These are phyloP conservation scores for Oncorhynchus kisutch DNA, from an alignment of 2,113 vertebrate genomes.

Conservation along the genomic window DNA sequence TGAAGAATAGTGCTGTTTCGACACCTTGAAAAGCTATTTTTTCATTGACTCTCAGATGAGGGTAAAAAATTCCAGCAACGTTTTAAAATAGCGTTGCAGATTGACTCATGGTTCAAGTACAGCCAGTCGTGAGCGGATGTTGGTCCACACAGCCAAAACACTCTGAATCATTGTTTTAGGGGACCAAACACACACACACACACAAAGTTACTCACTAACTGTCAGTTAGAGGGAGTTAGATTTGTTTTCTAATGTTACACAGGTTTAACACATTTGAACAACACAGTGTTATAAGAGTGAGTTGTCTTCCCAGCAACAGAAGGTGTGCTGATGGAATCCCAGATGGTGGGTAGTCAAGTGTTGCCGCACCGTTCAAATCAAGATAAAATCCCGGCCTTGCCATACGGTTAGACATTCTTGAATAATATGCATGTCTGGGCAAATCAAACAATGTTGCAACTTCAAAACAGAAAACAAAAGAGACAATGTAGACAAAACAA, in stretches of 20 bases:
- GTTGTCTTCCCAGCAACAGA: slow-evolving; percentile 3
- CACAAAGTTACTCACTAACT: neutral
- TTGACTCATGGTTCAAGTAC: slow-evolving; percentile 40
- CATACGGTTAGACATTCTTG: neutral
- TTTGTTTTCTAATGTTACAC: slow-evolving; percentile 6
- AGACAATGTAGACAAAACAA: neutral
- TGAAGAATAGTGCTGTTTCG: too few species aligned
- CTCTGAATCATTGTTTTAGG: slow-evolving; percentile 1
- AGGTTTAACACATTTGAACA: slow-evolving; percentile 3
- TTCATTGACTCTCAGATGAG: neutral
- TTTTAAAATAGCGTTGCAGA: slow-evolving; percentile 26
- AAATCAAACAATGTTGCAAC: neutral
- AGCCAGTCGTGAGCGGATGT: slow-evolving; percentile 12
- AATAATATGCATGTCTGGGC: neutral
- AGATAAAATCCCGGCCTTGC: neutral
- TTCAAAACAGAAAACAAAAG: neutral
- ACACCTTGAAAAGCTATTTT: neutral
- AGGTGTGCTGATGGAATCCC: neutral
- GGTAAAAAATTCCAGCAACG: slow-evolving; percentile 15
- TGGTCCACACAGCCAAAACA: slow-evolving; percentile 3
- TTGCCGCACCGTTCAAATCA: neutral
- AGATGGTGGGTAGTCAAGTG: neutral
- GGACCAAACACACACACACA: slow-evolving; percentile 24
- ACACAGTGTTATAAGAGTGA: neutral
- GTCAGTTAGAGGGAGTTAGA: slow-evolving; percentile 13